These are phyloP conservation scores for Troglohyphantes excavatus DNA, from an alignment of 2,888 invertebrate genomes.

Conservation along the genomic window DNA sequence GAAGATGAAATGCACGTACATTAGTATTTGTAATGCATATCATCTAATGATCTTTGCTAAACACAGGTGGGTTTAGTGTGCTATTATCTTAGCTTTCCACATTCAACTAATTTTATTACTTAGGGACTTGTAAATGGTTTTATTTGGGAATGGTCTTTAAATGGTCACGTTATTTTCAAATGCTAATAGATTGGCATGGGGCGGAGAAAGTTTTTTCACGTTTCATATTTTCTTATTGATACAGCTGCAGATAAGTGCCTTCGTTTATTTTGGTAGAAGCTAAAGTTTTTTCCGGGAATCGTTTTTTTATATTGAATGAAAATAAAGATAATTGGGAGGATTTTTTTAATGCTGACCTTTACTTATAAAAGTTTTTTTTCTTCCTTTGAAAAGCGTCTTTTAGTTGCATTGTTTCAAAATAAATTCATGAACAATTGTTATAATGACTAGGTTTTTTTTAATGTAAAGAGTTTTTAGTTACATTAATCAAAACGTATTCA, in stretches of 20 bases:
- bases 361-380: no score
- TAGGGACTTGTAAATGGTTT: slow-evolving; percentile 9
- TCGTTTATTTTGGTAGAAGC: slow-evolving; percentile 10
- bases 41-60: neutral
- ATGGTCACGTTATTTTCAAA: slow-evolving; percentile 6
- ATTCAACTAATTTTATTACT: slow-evolving; percentile 5
- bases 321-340: neutral
- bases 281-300: neutral
- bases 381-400: no score
- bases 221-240: slow-evolving; percentile 9
- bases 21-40: slow-evolving; percentile 8
- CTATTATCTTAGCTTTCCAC: neutral
- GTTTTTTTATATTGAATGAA: neutral
- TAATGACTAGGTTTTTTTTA: no score
- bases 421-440: no score
- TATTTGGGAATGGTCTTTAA: neutral
- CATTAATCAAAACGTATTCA: no score
- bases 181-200: slow-evolving; percentile 2
- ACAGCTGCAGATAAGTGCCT: slow-evolving; percentile 20
- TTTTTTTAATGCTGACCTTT: no score
- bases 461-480: no score
- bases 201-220: neutral
- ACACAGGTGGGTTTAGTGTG: slow-evolving; percentile 9
- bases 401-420: no score
- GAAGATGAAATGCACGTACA: slow-evolving; percentile 1